Base-by-base conservation (phyloP, 2,113 vertebrate genomes). In the Clarias batrachus region DNA sequence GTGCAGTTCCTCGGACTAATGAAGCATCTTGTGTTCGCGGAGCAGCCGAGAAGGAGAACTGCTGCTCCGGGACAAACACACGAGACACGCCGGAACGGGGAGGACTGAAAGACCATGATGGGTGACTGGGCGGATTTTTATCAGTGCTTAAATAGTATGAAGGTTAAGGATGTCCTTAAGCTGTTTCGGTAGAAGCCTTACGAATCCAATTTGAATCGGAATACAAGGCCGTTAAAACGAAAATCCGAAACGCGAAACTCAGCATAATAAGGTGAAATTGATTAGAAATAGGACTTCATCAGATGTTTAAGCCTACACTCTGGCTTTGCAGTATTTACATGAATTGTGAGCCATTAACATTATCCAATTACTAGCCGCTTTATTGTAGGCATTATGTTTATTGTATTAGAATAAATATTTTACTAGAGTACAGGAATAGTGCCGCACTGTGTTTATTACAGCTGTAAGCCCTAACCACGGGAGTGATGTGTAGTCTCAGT, bases 1-100 rank as follows among this genome's bases (percentile, higher is more conserved):
- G 90, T 89, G 90, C 91, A 91, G 90, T 92, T 94, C 93, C 92
- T 88, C 87, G 89, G 88, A 83, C 90, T 92, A 94, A 94, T 94
- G 92, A 95, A 94, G 88, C 93, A 88, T 88, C 62, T 84, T 89
- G 90, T 92, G 93, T 91, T 93, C 91, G 92, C 91, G 91, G 86
- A 90, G 87, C 84, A 90, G 91, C 19, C 30, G 56, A 37, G 23
- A 74, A 48, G 27, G 37, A 74, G 78, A 86, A 52, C 85, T 62
- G 85, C 78, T 19, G 86, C 81, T 87, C 63, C 60, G 65, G 86
- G 80, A 83, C 80, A 77, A 82, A 76, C 30, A 82, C 48, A 48
- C 48, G 27, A n/a, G 81, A 57, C 37, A 17, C 16, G 4, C 48
- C 19, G 63, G 57, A 81, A 60, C 80, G 59, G 16, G 68, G 41